Base-by-base conservation (phyloP, 2,888 invertebrate species). In the Macrophya annulata region DNA sequence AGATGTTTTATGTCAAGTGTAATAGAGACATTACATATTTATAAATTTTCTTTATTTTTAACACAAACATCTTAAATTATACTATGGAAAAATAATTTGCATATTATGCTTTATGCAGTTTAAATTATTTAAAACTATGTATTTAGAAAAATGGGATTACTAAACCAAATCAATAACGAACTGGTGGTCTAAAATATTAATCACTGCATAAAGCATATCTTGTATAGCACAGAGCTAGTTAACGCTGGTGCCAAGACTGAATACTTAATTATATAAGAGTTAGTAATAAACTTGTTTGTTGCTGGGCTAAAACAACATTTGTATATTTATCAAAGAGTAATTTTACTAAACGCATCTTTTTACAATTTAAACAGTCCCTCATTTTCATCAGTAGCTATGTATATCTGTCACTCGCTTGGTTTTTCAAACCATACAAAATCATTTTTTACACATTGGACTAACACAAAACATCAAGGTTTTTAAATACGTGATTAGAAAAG, bases 21-120 rank as follows among this genome's bases (percentile, higher is more conserved):
- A 76, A 10, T 76, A 71, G 37, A 3, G 31, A 71, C 31, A 37
- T 62, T 17, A 37, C 71, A 62, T 62, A 31, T 76, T 76, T 48
- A 76, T 21, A 59, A 55, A 79, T 59, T 79, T 59, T 59, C 40
- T n/a, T 40, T 59, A 79, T 79, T 79, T 79, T 79, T 79, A 17
- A 59, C 12, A 59, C n/a, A 6, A 55, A 40, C 62, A 62, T 25
- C 25, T 55, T 40, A n/a, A 79, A 21, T 8, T 59, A 55, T n/a
- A 59, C 37, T 37, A 17, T 37, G 31, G 25, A 55, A 51, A 21
- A 55, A 55, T 37, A 51, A 55, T n/a, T 45, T 12, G 21, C 21
- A 37, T 55, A n/a, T 8, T 25, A 45, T 45, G n/a, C 74, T 74
- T 10, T 25, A 25, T 48, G 74, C 74, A 74, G 45, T 74, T 45